Base-by-base conservation (phyloP, 1,140 invertebrate species). In the Drosophila varians region DNA sequence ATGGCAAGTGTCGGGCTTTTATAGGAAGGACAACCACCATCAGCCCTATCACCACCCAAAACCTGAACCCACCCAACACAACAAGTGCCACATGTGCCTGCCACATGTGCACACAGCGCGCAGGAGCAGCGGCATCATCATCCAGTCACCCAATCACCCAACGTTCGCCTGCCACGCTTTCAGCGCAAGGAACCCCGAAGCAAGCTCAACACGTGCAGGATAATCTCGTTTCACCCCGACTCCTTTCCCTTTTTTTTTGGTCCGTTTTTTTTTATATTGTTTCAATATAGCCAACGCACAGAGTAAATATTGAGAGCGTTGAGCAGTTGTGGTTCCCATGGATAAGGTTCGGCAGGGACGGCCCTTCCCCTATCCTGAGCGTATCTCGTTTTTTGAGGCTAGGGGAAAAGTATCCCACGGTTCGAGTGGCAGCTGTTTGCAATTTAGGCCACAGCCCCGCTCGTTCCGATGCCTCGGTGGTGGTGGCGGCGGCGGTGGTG, bases 301-400 rank as follows among this genome's bases (percentile, higher is more conserved):
- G 74, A 86, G 75, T 84, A 84, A 84, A 87, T 86, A 87, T 86
- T 86, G 82, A 86, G 82, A 86, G 76, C 84, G 79, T 68, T 73
- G 84, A 89, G 88, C 88, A 90, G 88, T 90, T 90, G 89, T 90
- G 80, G 83, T 90, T 90, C 89, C 88, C 89, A 90, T 88, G 84
- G 79, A 77, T 90, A 90, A 90, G 84, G 79, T 87, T 82, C 72
- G 77, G 77, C 23, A 26, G 55, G 55, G 36, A 69, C 65, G 69
- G 74, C 42, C 47, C 51, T 76, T 55, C 74, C 55, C 62, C 62
- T 66, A 66, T 66, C 62, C 62, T 66, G 36, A 36, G 60, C 40
- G 38, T 43, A 66, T 66, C 62, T 66, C 60, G 46, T 52, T 53
- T 66, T 48, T 74, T 57, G 53, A 56, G 48, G 23, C 40, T 69